Conservation (phyloP, 1,140 invertebrate species). For the Drosophila novamexicana region DNA sequence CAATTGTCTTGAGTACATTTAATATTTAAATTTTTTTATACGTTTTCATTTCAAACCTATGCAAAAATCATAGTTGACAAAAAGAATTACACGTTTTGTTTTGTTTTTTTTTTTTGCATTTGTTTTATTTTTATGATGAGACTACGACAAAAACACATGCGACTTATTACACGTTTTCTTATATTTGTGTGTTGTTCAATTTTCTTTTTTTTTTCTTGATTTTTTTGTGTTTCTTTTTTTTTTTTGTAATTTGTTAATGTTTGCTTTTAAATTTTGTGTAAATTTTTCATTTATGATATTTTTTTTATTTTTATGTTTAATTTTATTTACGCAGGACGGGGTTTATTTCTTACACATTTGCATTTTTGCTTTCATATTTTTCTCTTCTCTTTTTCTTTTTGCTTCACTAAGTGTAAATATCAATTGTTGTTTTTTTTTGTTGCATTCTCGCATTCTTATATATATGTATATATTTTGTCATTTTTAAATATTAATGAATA, state of each 20-base stretch:
- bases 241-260: slow-evolving; percentile 48
- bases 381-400: slow-evolving; percentile 59
- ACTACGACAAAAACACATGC: slow-evolving; percentile 60
- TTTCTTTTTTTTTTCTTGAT: slow-evolving; percentile 31
- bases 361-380: slow-evolving; percentile 64
- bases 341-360: slow-evolving; percentile 84
- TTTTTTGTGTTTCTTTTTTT: slow-evolving; percentile 21
- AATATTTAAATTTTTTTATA: slow-evolving; percentile 81
- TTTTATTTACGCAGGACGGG: slow-evolving; percentile 84
- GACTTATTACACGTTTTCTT: slow-evolving; percentile 54
- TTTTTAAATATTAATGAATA: slow-evolving; percentile 71
- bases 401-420: slow-evolving; percentile 83
- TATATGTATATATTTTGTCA: slow-evolving; percentile 64
- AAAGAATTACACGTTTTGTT: slow-evolving; percentile 70
- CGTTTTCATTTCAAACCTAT: slow-evolving; percentile 59
- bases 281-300: slow-evolving; percentile 77
- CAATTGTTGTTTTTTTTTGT: slow-evolving; percentile 65
- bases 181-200: slow-evolving; percentile 44
- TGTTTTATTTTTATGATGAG: slow-evolving; percentile 43
- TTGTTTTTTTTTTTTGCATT: neutral
- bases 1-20: slow-evolving; percentile 84
- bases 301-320: slow-evolving; percentile 76
- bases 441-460: slow-evolving; percentile 1
- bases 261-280: slow-evolving; percentile 71
- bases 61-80: slow-evolving; percentile 78